phyloP scores from a whole-genome alignment of 2,797 vertebrate genomes.

The Ceyx erithaca region DNA sequence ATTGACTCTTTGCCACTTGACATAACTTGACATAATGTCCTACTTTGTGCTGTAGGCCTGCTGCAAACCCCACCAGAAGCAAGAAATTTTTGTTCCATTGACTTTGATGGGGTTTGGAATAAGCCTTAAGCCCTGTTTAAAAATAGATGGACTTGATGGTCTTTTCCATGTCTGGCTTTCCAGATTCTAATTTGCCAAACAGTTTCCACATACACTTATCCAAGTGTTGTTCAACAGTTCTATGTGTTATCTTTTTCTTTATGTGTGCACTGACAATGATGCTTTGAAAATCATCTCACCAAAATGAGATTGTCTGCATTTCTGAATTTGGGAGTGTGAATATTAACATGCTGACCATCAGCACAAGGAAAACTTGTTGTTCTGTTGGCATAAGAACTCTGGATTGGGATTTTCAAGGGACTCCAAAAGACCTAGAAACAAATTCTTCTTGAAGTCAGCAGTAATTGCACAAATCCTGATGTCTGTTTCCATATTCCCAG shows the following conservation, averaged over 20 bases:
- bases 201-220: neutral
- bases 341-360: neutral
- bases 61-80: slow-evolving; percentile 2
- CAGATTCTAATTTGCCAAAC: neutral
- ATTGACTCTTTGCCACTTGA: neutral
- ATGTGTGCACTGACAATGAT: slow-evolving; percentile 31
- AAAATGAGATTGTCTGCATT: neutral
- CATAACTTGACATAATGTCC: neutral
- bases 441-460: neutral
- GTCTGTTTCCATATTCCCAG: neutral
- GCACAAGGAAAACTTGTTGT: neutral
- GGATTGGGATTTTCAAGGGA: neutral
- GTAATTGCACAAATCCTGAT: neutral
- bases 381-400: neutral
- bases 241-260: slow-evolving; percentile 63
- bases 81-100: neutral
- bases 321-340: neutral
- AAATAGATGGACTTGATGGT: neutral
- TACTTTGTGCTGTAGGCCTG: neutral
- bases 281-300: neutral
- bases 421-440: neutral
- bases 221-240: slow-evolving; percentile 38
- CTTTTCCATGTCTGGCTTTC: neutral
- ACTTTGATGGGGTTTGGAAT: neutral
- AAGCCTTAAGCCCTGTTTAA: neutral